Evolutionary conservation across 2,113 vertebrate species (phyloP), one percentile per base, ranked within the genome.

Genomic region (Tricholaema leucomelas): DNA sequence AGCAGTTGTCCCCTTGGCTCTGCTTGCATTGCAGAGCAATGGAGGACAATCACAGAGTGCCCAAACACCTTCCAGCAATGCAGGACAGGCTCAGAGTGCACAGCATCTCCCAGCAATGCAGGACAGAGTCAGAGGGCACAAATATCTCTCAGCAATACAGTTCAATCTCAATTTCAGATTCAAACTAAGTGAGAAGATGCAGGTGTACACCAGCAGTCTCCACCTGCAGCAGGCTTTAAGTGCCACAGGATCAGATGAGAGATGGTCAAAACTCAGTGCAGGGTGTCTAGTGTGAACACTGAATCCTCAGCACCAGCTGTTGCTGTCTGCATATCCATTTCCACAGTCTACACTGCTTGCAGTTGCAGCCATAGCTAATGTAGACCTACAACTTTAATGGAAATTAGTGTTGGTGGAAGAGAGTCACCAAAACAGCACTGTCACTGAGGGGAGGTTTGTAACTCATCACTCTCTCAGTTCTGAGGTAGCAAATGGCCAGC

Each of bases 401-500:
- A 88, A 89, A 85, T 82, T 76, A 19, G 15, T 44, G 38, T 35
- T 94, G 38, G 73, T 92, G 56, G 66, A 88, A 90, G 58, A 86
- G 72, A 70, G 44, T 69, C 54, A 59, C 50, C 64, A 82, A 77
- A 92, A 63, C 79, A 85, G 60, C 73, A 55, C 28, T 91, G 90
- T 85, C 67, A 82, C 46, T 82, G 72, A 84, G 65, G 55, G 23
- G 59, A 27, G 85, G 46, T 85, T 95, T 63, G 15, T 77, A 91
- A 89, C 75, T 95, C 89, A 76, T 95, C 78, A 4, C 85, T 36
- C 64, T 89, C 58, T 91, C 67, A 63, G 2, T 77, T 82, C 66
- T 66, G 89, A 95, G 87, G 72, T 94, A 93, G 89, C 64, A 55
- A 79, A 89, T 63, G 40, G 46, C 50, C 63, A 44, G 66, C 59